Percentiles rank a stretch among this genome's conserved stretches.
Evolutionary conservation across 1,140 invertebrate genomes (phyloP).

Genomic region (Oncopeltus fasciatus): DNA sequence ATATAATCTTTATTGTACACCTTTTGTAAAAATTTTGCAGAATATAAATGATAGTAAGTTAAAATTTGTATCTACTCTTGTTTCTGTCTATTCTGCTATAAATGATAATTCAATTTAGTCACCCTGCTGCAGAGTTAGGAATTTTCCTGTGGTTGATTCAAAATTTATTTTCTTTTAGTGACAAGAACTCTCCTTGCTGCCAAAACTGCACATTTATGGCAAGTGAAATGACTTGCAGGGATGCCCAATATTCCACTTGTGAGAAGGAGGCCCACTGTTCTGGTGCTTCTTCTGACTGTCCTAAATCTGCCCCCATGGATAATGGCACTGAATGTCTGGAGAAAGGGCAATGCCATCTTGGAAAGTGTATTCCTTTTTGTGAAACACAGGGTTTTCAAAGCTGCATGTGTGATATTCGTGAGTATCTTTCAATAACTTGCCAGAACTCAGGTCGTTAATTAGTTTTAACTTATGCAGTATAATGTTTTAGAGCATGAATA

Average conservation of each 20-base stretch:
- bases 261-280: conserved; percentile 73
- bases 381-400: conserved; percentile 81
- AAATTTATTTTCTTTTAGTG: conserved; percentile 36
- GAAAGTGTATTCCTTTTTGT: conserved; percentile 82
- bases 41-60: too few species aligned
- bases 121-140: too few species aligned
- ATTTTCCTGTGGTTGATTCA: neutral
- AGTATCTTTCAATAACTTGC: conserved; percentile 27
- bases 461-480: too few species aligned
- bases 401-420: conserved; percentile 88
- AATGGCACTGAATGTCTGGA: conserved; percentile 78
- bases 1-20: too few species aligned
- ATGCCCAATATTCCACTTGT: conserved; percentile 76
- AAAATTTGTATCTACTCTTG: too few species aligned
- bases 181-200: conserved; percentile 90
- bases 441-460: too few species aligned
- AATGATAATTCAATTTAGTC: too few species aligned
- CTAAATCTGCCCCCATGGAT: conserved; percentile 67
- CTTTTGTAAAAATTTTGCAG: too few species aligned
- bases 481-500: too few species aligned
- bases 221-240: conserved; percentile 63
- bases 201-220: conserved; percentile 74
- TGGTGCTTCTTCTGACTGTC: conserved; percentile 54
- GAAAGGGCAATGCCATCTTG: conserved; percentile 67
- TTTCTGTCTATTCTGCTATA: too few species aligned